Base-by-base conservation (phyloP, 2,888 invertebrate genomes). In the Drosophila macrothrix region DNA sequence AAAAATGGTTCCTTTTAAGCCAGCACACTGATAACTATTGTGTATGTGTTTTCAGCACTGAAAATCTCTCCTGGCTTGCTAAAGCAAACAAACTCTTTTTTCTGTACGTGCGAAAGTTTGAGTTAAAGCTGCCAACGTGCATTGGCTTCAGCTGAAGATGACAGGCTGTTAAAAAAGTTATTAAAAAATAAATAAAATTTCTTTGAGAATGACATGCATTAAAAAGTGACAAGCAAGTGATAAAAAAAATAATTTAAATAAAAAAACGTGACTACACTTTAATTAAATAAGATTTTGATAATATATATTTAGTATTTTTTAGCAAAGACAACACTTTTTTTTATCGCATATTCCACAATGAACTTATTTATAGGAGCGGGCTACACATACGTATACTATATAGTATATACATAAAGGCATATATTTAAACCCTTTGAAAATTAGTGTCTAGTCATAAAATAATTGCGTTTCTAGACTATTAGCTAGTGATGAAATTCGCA, bases 401-500 rank as follows among this genome's bases (percentile, higher is more conserved):
- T 31, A 31, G n/a, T n/a, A 10, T n/a, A 10, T n/a, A 41, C 1
- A 12, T 22, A 22, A 10, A 12, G 2, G 2, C 22, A 22, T 12
- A 41, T 22, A 4, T 22, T 22, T 41, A 5, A 41, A 12, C 10
- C 12, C 12, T 41, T 41, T 41, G 41, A n/a, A 41, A 1, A n/a
- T 41, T n/a, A 1, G 10, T 4, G 41, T n/a, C 4, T 37, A 37
- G 37, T 16, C 2, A 37, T 16, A 41, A 10, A 10, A 41, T 41
- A 61, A 22, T 7, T 33, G 28, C 64, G 19, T 59, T 39, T 41
- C 28, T 9, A 39, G 14, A 37, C 28, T 33, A 3, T 43, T 19
- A 14, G 6, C 16, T 10, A 25, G 22, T 41, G 37, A 25, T 46
- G 29, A 33, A n/a, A 63, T 33, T 64, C 22, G 49, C 54, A 60